Base-by-base conservation (phyloP, 2,797 vertebrate species). In the Pristis pectinata region DNA sequence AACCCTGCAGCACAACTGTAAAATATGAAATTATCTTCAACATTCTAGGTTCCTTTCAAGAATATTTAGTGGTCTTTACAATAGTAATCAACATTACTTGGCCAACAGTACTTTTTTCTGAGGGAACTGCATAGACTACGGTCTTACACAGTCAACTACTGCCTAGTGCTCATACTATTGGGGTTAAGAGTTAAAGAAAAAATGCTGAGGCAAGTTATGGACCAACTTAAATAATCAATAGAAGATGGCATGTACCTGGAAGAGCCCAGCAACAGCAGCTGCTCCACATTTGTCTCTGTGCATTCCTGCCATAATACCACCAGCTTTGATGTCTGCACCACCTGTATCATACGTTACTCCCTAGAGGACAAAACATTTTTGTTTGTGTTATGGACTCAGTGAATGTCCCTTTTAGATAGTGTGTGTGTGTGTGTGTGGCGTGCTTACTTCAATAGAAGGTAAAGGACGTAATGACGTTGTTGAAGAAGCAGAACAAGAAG, bases 271-370 rank as follows among this genome's bases (percentile, higher is more conserved):
- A 0, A 98, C 97, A 0, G 97, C 97, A 44, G 98, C 98, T 94
- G 98, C 97, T 87, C 98, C 98, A 96, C 98, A 98, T 96, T 98
- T 98, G 96, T 98, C 98, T 37, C 98, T 95, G 97, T 98, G 98
- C 98, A 98, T 98, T 94, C 98, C 98, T 0, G 98, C 97, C 98
- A 98, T 98, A 95, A 97, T 0, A 0, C 98, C 98, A 0, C 98
- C 98, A 5, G 98, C 97, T 96, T 98, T 98, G 95, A 98, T 98
- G 96, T 98, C 98, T 0, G 98, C 98, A 96, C 98, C 98, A 11
- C 98, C 98, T 0, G 98, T 98, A 96, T 98, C 98, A 5, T 98
- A 98, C 82, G 98, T 98, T 95, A 98, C 97, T 4, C 98, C 98
- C 98, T 98, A 95, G 37, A 15, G 6, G 64, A 64, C 13, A 67